Percentiles rank a stretch among this genome's conserved stretches.
Conservation (phyloP, 1,140 invertebrate genomes). For the Bathynomus jamesi region DNA sequence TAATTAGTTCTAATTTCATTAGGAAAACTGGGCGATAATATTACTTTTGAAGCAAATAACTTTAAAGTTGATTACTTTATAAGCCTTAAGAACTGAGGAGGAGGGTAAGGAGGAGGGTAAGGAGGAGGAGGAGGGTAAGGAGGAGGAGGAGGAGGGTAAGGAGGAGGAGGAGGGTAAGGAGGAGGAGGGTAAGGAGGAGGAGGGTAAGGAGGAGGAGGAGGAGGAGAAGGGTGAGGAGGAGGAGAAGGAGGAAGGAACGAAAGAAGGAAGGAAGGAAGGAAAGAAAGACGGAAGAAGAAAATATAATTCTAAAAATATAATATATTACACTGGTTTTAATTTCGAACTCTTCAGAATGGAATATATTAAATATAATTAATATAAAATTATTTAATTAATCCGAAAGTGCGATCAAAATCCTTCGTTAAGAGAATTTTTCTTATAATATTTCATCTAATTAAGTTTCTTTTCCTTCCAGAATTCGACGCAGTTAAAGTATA, state of each 20-base stretch:
- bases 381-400: too few species aligned
- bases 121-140: neutral
- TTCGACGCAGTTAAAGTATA: too few species aligned
- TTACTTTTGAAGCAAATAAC: slow-evolving; percentile 1
- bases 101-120: neutral
- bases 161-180: neutral
- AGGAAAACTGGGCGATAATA: slow-evolving; percentile 12
- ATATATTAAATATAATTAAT: too few species aligned
- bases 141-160: too few species aligned
- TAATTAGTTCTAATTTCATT: slow-evolving; percentile 29
- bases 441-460: too few species aligned
- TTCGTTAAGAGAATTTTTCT: too few species aligned
- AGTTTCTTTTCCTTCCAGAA: too few species aligned
- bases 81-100: neutral
- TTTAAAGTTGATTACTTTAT: neutral
- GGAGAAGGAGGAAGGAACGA: neutral
- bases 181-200: neutral
- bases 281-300: neutral
- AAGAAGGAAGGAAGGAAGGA: neutral
- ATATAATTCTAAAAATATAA: too few species aligned
- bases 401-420: too few species aligned
- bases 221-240: neutral
- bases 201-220: neutral
- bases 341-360: too few species aligned
- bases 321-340: too few species aligned